Evolutionary conservation across 2,888 invertebrate genomes (phyloP).

Genomic region (Caenorhabditis imperialis): DNA sequence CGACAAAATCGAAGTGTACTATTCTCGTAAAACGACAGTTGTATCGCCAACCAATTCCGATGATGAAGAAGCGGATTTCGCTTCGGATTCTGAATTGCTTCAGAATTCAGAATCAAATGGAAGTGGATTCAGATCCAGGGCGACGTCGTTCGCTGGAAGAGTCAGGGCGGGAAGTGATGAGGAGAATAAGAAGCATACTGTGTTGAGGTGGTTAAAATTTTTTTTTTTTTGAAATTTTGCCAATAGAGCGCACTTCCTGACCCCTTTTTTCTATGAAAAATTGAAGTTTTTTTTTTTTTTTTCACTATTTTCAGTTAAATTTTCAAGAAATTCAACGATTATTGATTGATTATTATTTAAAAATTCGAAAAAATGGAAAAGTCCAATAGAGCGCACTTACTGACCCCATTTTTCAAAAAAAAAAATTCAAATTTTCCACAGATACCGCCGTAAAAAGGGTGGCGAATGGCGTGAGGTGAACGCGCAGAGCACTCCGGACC

Average conservation of each 20-base stretch:
- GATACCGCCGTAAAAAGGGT: conserved; percentile 69
- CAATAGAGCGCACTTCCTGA: neutral
- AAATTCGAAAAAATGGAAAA: no score
- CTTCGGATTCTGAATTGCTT: conserved; percentile 62
- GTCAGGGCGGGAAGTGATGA: conserved; percentile 55
- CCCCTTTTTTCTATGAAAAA: no score
- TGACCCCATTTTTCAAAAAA: no score
- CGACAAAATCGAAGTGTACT: conserved; percentile 62
- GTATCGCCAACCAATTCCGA: conserved; percentile 69
- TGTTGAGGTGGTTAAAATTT: conserved; percentile 28
- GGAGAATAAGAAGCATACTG: conserved; percentile 38
- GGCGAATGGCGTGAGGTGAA: conserved; percentile 71
- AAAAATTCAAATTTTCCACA: no score
- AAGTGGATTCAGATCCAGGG: conserved; percentile 37
- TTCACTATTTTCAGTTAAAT: no score
- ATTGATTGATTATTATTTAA: no score
- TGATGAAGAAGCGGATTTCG: conserved; percentile 64
- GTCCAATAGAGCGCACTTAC: no score
- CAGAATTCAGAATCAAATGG: conserved; percentile 15
- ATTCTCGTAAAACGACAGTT: conserved; percentile 64
- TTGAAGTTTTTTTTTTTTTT: no score
- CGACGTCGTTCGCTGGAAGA: conserved; percentile 48
- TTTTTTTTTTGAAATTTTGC: conserved; percentile 1
- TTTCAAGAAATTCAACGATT: no score
- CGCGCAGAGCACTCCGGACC: conserved; percentile 55